Conservation (phyloP, 2,797 vertebrate genomes). For the Anabacerthia variegaticeps region DNA sequence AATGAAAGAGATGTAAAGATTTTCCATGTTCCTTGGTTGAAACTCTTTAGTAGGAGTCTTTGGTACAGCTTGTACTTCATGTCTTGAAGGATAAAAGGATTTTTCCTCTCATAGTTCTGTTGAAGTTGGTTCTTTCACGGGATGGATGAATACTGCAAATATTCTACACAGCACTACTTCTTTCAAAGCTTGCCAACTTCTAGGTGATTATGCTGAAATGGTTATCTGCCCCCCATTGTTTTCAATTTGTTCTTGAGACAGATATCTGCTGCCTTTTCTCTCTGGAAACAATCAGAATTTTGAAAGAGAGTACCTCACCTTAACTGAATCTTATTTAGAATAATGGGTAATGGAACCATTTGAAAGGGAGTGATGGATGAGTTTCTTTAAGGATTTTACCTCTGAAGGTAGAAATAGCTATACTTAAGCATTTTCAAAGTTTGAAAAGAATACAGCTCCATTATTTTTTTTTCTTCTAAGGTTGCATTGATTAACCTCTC, state of each 20-base stretch:
- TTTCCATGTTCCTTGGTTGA: not conserved
- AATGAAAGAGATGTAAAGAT: not conserved
- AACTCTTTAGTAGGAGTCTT: not conserved
- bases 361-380: not conserved
- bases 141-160: not conserved
- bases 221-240: constrained; percentile 14
- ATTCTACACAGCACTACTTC: not conserved
- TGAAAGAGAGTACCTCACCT: not conserved
- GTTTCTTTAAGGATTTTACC: not conserved
- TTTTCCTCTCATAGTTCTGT: not conserved
- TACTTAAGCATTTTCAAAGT: not conserved
- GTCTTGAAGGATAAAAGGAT: not conserved
- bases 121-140: not conserved
- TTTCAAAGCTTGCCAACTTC: not conserved
- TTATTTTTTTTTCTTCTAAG: not conserved
- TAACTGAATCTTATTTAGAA: not conserved
- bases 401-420: not conserved
- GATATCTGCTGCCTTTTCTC: not conserved
- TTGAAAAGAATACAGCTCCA: not conserved
- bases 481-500: not conserved
- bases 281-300: not conserved
- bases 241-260: constrained; percentile 44
- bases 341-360: not conserved
- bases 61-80: not conserved
- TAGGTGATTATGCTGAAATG: not conserved